Evolutionary conservation across 2,888 invertebrate genomes (phyloP), one percentile per base, ranked within the genome.

Genomic region (Sinohyriopsis cumingii): DNA sequence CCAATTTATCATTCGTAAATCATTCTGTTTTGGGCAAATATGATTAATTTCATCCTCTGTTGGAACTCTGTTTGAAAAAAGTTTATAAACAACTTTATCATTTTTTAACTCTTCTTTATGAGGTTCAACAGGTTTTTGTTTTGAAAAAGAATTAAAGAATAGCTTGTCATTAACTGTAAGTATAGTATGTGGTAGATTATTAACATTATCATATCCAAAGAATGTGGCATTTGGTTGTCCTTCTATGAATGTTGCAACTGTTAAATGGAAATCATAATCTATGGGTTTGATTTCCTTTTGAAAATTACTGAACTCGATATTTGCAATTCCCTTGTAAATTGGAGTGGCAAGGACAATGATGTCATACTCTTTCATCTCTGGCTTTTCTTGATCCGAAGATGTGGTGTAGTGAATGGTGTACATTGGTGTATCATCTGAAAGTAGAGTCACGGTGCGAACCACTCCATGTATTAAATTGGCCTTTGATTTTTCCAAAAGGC

Each of bases 261-360:
- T 92, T 56, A 90, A 88, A 81, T 93, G 93, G 82, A 80, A 91
- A 88, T 78, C 69, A 22, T 77, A 68, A n/a, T 79, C 66, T 5
- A 82, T 78, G 28, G 78, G 76, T 55, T 71, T 60, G 22, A 86
- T 73, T 6, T 78, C 75, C 19, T 67, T 72, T 20, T 88, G 84
- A 87, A 91, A 91, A 63, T 88, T 91, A 63, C 87, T 87, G 83
- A 93, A 92, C 63, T 87, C 78, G 25, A 93, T 91, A 19, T 86
- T 82, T 80, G 84, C 57, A 89, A 76, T 55, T 45, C 73, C 74
- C 53, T 75, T 67, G 68, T 91, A 84, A 56, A 93, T 85, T 1
- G 93, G 93, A 53, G 91, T 85, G 22, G 93, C 93, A 24, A 93
- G 76, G 60, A 93, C 91, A 3, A 93, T 92, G 69, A 92, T 89